Base-by-base conservation (phyloP, 2,888 invertebrate genomes). In the Acleris holmiana region DNA sequence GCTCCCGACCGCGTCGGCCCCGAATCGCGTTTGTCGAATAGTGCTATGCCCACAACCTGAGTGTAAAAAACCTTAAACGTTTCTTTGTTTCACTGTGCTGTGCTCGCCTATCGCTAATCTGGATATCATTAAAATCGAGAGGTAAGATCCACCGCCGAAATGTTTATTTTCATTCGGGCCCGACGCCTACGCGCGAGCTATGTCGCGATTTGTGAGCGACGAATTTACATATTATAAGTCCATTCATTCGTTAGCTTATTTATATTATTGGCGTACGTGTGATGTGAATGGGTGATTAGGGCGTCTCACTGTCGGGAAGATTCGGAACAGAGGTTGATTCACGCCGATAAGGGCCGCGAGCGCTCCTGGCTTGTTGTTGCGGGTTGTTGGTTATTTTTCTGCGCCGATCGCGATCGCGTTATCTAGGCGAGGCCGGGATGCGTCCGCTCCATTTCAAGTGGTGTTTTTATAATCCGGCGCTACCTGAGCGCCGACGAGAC, bases 181-280 rank as follows among this genome's bases (percentile, higher is more conserved):
- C 79, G 80, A 85, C 90, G 88, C 91, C 91, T 88, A 90, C 90
- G 89, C 91, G 76, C 80, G 77, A 73, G 82, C 86, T 84, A 76
- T 86, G 89, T 90, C 88, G 89, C 91, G 90, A 91, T 91, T 91
- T 87, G 85, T 85, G 86, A 89, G 82, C 88, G 86, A 89, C 89
- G 86, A 89, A 90, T 91, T 91, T 91, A 90, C 89, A 91, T 91
- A 87, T 84, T 88, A 86, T 88, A 88, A 85, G 85, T 88, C 88
- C 89, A 90, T 91, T 91, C 89, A 90, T 88, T 82, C 85, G 83
- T 81, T 84, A 79, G 78, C 80, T 82, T 87, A 87, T 90, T 89
- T 89, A 86, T 90, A 88, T 85, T 85, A 88, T 88, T 84, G 80
- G 74, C 72, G 80, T 82, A 83, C 83, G 87, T 88, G 87, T 80